Evolutionary conservation across 2,888 invertebrate genomes (phyloP), one percentile per base, ranked within the genome.

Genomic region (Melitaea athalia): DNA sequence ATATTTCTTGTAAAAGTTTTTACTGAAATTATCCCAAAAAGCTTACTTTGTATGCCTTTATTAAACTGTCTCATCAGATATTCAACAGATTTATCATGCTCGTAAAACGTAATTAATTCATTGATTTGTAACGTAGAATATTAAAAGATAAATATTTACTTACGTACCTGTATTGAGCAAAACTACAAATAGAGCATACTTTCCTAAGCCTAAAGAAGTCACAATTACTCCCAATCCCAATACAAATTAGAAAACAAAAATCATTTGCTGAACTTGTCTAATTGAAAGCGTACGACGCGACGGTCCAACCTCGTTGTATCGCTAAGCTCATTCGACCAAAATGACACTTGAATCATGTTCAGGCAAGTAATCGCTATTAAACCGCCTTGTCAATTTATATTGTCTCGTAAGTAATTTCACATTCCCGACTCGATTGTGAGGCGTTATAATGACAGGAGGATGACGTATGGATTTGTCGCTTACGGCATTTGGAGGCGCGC

Each of bases 401-500:
- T 91, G 91, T 91, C 91, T 91, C 84, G 86, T 91, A 89, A 91
- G 89, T 91, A 91, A 91, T 91, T 87, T 85, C 86, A 89, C 91
- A 91, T 91, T 92, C 91, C 88, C 88, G 79, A 78, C 81, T 80
- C 88, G 89, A 89, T 91, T 91, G 92, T 90, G 80, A 90, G 89
- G 91, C 91, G 91, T 91, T 90, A 91, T 92, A 92, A 92, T 92
- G 92, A 92, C 92, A 92, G 91, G 82, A 86, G 90, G 88, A 92
- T 92, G 92, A 92, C 92, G 92, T 92, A 92, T 92, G 92, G 91
- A 91, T 89, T 91, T 89, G 92, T 89, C 92, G 92, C 92, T 92
- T 92, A 92, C 86, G 92, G 92, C 92, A 86, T 92, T 92, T 89
- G 85, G 90, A 82, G 88, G 91, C 92, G 89, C 92, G 92, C 89